Conservation (phyloP, 1,140 invertebrate genomes). For the Trichomalopsis sarcophagae region DNA sequence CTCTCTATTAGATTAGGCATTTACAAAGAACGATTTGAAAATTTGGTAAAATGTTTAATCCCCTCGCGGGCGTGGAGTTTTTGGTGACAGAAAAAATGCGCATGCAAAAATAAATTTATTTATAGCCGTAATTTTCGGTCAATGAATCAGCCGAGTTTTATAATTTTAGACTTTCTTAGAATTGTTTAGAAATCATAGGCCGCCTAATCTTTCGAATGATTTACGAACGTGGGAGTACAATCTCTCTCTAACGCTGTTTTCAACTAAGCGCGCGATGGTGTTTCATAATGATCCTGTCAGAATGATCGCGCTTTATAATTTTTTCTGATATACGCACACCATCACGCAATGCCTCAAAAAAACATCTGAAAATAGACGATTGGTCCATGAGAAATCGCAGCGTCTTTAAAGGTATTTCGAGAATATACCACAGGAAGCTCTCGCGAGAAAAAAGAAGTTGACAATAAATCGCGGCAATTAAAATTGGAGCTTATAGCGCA, state of each 20-base stretch:
- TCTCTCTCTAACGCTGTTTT: conserved; percentile 7
- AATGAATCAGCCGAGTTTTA: conserved; percentile 23
- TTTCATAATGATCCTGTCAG: conserved; percentile 30
- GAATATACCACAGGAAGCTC: not conserved
- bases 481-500: conserved; percentile 35
- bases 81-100: too few relatives aligned
- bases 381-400: conserved; percentile 7
- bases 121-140: not conserved
- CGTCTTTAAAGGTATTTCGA: conserved; percentile 27
- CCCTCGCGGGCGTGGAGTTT: too few relatives aligned
- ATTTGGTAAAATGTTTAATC: too few relatives aligned
- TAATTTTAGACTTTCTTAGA: conserved; percentile 31
- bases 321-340: conserved; percentile 12
- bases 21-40: too few relatives aligned
- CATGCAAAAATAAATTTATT: not conserved
- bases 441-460: conserved; percentile 45
- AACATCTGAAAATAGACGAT: conserved; percentile 34
- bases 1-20: too few relatives aligned
- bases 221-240: not conserved
- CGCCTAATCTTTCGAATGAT: conserved; percentile 39
- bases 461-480: conserved; percentile 56
- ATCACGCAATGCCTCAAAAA: not conserved
- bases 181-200: conserved; percentile 36
- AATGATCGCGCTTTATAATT: conserved; percentile 1
- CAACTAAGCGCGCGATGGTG: not conserved